Percentiles rank a stretch among this genome's conserved stretches.
These are phyloP conservation scores for Mastomys coucha DNA, from an alignment of 2,113 vertebrate genomes.

Conservation along the genomic window DNA sequence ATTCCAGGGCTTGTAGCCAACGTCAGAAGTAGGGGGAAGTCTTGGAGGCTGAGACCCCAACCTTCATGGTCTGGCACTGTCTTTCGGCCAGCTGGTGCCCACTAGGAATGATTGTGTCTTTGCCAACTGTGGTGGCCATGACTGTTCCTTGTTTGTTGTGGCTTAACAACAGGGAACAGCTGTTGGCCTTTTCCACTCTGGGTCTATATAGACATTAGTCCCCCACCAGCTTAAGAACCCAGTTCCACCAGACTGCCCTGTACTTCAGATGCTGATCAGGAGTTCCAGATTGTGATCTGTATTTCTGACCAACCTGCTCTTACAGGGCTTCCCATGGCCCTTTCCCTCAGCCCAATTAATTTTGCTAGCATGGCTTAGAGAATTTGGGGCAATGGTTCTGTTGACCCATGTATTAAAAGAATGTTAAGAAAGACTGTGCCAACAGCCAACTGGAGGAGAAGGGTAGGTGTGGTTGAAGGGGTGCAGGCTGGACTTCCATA, in stretches of 20 bases:
- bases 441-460: not conserved
- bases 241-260: not conserved
- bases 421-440: not conserved
- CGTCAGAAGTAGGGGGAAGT: not conserved
- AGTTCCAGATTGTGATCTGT: not conserved
- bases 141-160: not conserved
- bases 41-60: not conserved
- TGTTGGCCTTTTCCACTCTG: not conserved
- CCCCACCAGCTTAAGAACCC: not conserved
- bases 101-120: too few species aligned
- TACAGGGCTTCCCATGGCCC: not conserved
- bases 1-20: not conserved
- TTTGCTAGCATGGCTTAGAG: not conserved
- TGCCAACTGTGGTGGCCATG: not conserved
- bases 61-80: not conserved
- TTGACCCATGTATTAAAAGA: not conserved
- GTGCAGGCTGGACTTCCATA: not conserved
- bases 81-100: not conserved
- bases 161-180: not conserved
- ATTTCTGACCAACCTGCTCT: not conserved
- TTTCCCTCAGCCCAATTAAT: not conserved
- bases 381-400: not conserved
- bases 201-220: not conserved
- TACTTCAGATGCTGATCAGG: not conserved
- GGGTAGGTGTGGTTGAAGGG: not conserved